Base-by-base conservation (phyloP, 2,113 vertebrate species). In the Protomyctophum bolini region DNA sequence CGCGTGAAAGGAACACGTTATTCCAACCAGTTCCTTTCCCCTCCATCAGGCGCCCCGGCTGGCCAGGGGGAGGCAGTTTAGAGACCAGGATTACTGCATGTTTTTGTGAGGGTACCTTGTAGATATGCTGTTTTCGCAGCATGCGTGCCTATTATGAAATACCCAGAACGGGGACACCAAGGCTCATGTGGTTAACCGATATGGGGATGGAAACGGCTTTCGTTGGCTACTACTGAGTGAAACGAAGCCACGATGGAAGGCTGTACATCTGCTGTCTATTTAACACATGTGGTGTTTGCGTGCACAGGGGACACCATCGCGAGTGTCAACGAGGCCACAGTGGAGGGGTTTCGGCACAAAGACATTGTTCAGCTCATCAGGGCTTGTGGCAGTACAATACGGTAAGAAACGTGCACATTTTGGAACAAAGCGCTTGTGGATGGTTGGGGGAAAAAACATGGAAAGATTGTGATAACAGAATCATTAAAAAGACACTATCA, bases 281-380 rank as follows among this genome's bases (percentile, higher is more conserved):
- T 70, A 64, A 78, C 73, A 63, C 21, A 46, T 12, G 4, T 81
- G 11, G 52, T 49, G 70, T 64, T 60, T 63, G 11, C 45, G 6
- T 11, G 54, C 79, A 2, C 54, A 99, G 97, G 97, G 21, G 96
- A 99, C 89, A 98, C 97, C 0, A 97, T 99, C 12, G 90, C 95
- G 0, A 95, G 92, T 0, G 94, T 99, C 71, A 98, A 99, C 0
- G 95, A 96, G 47, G 80, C 93, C 29, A 89, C 93, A 0, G 95
- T 97, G 58, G 95, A 97, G 52, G 96, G 95, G 0, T 86, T 94
- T 74, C 89, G 92, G 10, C 97, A 98, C 91, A 94, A 95, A 0
- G 97, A 99, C 56, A 98, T 98, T 0, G 96, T 99, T 62, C 96
- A 97, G 83, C 95, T 98, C 72, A 97, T 99, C 90, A 94, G 93